Conservation (phyloP, 2,888 invertebrate species). For the Geophilus truncorum region DNA sequence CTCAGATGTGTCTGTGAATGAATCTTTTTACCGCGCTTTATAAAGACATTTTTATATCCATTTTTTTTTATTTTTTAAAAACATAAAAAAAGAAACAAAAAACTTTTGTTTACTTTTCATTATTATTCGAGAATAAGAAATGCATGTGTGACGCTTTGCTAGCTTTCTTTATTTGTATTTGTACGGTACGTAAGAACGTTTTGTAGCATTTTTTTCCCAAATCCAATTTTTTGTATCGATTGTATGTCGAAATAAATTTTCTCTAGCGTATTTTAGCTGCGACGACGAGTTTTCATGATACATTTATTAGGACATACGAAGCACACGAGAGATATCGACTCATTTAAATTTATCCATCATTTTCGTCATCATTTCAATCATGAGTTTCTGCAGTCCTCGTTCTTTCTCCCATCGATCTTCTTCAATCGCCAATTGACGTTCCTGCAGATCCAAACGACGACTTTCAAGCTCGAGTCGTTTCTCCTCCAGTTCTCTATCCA, state of each 20-base stretch:
- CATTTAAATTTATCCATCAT: neutral
- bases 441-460: neutral
- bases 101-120: neutral
- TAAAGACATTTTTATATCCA: neutral
- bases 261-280: neutral
- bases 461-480: neutral
- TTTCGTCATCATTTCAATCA: neutral
- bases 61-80: neutral
- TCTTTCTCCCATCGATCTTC: conserved; percentile 8
- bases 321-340: neutral
- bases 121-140: neutral
- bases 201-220: neutral
- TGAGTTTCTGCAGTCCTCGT: neutral
- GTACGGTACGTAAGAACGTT: neutral
- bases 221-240: neutral
- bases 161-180: neutral
- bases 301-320: neutral
- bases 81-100: too few relatives aligned
- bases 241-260: neutral
- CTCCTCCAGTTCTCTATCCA: neutral
- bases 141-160: neutral
- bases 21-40: conserved; percentile 2
- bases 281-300: too few relatives aligned
- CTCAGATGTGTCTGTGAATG: neutral
- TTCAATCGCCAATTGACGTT: conserved; percentile 5